These are phyloP conservation scores for Strix occidentalis DNA, from an alignment of 2,797 vertebrate species.

Conservation along the genomic window DNA sequence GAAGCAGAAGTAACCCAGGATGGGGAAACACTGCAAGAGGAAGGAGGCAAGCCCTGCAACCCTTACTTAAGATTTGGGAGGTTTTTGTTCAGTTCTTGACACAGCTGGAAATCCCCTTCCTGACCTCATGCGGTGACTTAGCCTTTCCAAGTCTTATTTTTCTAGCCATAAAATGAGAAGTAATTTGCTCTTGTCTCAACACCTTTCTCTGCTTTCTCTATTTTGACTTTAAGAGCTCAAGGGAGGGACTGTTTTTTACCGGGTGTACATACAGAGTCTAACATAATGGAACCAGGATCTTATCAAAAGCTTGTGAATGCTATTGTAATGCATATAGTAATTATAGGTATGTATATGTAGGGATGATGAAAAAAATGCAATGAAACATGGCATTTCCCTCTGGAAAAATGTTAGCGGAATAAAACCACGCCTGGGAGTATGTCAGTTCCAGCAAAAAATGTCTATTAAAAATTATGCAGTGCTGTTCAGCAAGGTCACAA, in stretches of 20 bases:
- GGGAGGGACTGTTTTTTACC: constrained; percentile 22
- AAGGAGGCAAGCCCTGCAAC: background rate
- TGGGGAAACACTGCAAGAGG: rapidly evolving
- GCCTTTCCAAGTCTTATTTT: background rate
- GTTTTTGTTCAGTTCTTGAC: rapidly evolving
- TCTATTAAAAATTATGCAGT: constrained; percentile 57
- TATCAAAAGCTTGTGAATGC: constrained; percentile 7
- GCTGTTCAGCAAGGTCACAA: constrained; percentile 55
- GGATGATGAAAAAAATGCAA: background rate
- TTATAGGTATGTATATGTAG: constrained; percentile 27
- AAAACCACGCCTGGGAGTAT: constrained; percentile 34
- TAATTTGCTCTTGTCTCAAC: constrained; percentile 56
- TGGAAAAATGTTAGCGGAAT: constrained; percentile 5
- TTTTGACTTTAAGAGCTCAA: constrained; percentile 51
- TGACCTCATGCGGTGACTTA: background rate
- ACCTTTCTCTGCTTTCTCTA: constrained; percentile 16
- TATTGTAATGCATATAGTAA: constrained; percentile 43
- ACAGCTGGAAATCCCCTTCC: background rate
- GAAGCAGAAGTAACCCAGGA: rapidly evolving
- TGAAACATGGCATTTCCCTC: constrained; percentile 47
- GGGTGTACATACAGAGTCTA: background rate
- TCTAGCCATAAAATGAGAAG: background rate
- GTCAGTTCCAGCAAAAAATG: constrained; percentile 46
- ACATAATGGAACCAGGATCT: background rate
- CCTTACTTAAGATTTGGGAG: background rate